Percentiles rank a stretch among this genome's conserved stretches.
Conservation (phyloP, 2,797 vertebrate species). For the Gadopsis bispinosus region DNA sequence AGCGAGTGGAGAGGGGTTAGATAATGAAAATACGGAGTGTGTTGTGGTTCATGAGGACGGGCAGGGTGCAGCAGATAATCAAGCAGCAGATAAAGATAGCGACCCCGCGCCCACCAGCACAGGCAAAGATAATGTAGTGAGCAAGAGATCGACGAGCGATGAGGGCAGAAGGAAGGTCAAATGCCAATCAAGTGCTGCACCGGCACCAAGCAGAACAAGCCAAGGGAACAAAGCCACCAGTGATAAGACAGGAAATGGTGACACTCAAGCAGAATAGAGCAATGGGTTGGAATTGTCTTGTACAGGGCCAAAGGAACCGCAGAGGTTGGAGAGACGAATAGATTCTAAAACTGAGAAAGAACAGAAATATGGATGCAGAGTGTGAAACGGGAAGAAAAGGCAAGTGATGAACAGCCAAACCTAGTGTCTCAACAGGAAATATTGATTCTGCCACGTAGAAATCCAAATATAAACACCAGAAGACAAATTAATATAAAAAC, state of each 20-base stretch:
- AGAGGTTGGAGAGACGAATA: constrained; percentile 11
- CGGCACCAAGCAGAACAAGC: constrained; percentile 28
- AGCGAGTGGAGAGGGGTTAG: constrained; percentile 46
- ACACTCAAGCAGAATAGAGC: constrained; percentile 49
- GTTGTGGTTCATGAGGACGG: constrained; percentile 44
- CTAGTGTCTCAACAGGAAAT: constrained; percentile 34
- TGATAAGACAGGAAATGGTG: constrained; percentile 52
- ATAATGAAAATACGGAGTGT: constrained; percentile 59
- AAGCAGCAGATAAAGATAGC: constrained; percentile 64
- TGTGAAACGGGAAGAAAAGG: constrained; percentile 20
- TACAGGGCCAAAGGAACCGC: constrained; percentile 22
- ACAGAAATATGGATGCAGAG: constrained; percentile 13
- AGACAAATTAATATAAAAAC: constrained; percentile 49
- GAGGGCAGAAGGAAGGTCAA: constrained; percentile 67
- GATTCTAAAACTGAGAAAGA: not conserved
- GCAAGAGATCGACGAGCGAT: constrained; percentile 57
- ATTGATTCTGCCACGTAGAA: constrained; percentile 43
- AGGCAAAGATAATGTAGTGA: constrained; percentile 63
- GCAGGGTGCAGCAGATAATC: constrained; percentile 59
- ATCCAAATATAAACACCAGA: constrained; percentile 62
- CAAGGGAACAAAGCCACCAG: constrained; percentile 43
- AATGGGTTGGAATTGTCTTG: constrained; percentile 17
- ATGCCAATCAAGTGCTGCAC: constrained; percentile 58
- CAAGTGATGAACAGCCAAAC: constrained; percentile 18
- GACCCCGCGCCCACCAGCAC: constrained; percentile 42